Evolutionary conservation across 2,113 vertebrate species (phyloP), one percentile per base, ranked within the genome.

Genomic region (Coptodon rendalli): DNA sequence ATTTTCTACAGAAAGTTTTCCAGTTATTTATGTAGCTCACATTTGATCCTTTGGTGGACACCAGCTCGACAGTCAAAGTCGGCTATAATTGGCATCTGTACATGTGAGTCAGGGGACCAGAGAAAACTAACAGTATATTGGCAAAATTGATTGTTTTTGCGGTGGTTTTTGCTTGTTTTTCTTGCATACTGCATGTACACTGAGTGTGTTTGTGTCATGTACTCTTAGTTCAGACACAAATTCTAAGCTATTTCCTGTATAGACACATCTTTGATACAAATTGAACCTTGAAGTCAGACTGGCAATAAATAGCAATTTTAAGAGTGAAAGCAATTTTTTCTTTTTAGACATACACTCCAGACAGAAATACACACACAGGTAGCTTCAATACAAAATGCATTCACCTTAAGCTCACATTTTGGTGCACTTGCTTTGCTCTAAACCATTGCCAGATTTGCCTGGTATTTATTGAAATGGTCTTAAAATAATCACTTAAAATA

Each of bases 251-350:
- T 94, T 89, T 89, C 87, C 88, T 73, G 86, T 22, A 84, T 52
- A 24, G 63, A 93, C 89, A 93, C 90, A 92, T 89, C 53, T 90
- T 89, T 61, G 34, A 80, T 82, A 54, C 31, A 27, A 90, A 88
- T 40, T 88, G 90, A 87, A 89, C 81, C 66, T 43, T 61, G 83
- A 91, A 91, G 88, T 92, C 85, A 92, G 84, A 59, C 66, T 78
- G 53, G 80, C 45, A 84, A 90, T 89, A 90, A 73, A 93, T 81
- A 93, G 90, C 91, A 92, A 93, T 91, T 92, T 36, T 63, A 4
- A 12, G 61, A 66, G 31, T 66, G 61, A 12, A 66, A 12, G 61
- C 31, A 66, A 0, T 66, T 3, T 92, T 91, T 73, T 79, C 53
- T n/a, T 80, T 61, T 50, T 59, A 90, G 34, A 78, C 11, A 29